Evolutionary conservation across 2,888 invertebrate species (phyloP).

Genomic region (Heteromyza rotundicornis): DNA sequence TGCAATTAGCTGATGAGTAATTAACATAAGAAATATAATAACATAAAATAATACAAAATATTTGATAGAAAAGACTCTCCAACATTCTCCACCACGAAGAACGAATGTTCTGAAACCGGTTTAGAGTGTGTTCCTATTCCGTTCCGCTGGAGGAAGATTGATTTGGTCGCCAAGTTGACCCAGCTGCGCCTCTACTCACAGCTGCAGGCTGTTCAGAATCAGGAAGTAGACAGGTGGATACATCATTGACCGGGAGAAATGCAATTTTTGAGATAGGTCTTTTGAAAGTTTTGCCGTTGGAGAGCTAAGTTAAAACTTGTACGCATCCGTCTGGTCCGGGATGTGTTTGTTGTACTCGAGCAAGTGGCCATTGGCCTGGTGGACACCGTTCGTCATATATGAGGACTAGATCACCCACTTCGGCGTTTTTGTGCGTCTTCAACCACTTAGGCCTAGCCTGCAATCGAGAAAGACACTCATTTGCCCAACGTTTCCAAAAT

Average conservation of each 20-base stretch:
- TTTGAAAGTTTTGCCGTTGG: not conserved
- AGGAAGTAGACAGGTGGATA: no score
- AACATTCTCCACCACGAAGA: no score
- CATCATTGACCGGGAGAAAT: not conserved
- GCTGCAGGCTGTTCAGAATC: no score
- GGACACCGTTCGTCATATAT: not conserved
- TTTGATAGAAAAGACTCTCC: no score
- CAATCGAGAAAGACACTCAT: conserved; percentile 7
- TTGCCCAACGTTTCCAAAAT: conserved; percentile 17
- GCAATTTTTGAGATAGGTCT: conserved; percentile 9
- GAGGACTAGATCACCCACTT: conserved; percentile 1
- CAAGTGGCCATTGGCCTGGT: conserved; percentile 7
- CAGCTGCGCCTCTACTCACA: no score
- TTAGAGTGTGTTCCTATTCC: no score
- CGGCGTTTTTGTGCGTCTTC: not conserved
- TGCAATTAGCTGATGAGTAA: no score
- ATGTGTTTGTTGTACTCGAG: not conserved
- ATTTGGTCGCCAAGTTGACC: no score
- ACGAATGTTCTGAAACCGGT: no score
- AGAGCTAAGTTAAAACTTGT: conserved; percentile 14
- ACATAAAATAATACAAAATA: no score
- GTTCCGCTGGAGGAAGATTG: no score
- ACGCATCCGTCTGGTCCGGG: conserved; percentile 16
- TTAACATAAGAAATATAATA: no score
- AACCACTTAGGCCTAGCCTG: conserved; percentile 10